Evolutionary conservation across 2,113 vertebrate species (phyloP), one percentile per base, ranked within the genome.

Genomic region (Nyctereutes procyonoides): DNA sequence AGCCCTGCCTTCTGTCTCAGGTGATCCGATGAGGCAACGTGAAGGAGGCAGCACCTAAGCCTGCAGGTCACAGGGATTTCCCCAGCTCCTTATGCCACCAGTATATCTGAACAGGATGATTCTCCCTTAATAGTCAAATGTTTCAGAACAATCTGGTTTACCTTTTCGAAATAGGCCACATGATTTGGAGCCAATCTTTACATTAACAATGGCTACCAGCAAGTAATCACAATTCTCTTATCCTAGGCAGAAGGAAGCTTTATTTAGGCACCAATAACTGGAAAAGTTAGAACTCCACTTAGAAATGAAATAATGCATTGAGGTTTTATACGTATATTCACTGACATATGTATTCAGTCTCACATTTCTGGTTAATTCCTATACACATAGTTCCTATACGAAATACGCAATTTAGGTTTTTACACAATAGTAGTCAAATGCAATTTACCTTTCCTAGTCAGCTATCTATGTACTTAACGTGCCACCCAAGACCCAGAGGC

Each of bases 321-420:
- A 69, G 43, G 43, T 73, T 90, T 56, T 28, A 67, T 55, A 80
- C 32, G 28, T 48, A 12, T 63, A 56, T 43, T 13, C 89, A 73
- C 28, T 53, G 81, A 96, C 2, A 20, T 74, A 81, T 5, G 62
- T 51, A 96, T 55, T 77, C 88, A 79, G 32, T 19, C 32, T 90
- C 62, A 53, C 7, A 58, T 73, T 88, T 88, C 92, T 88, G 11
- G 8, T 76, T n/a, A 83, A 92, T 92, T 95, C 38, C 69, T 58
- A 89, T 19, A 82, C 4, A 51, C 26, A 26, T 19, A 85, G 73
- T 87, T 84, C 35, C 80, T 43, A 58, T 53, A 65, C 13, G 10
- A 92, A 96, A 96, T 32, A n/a, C 80, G 83, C 92, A 74, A 58
- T 84, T 87, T 76, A n/a, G n/a, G 85, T 76, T 81, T 96, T 77